Evolutionary conservation across 2,797 vertebrate species (phyloP).

Genomic region (Moxostoma hubbsi): DNA sequence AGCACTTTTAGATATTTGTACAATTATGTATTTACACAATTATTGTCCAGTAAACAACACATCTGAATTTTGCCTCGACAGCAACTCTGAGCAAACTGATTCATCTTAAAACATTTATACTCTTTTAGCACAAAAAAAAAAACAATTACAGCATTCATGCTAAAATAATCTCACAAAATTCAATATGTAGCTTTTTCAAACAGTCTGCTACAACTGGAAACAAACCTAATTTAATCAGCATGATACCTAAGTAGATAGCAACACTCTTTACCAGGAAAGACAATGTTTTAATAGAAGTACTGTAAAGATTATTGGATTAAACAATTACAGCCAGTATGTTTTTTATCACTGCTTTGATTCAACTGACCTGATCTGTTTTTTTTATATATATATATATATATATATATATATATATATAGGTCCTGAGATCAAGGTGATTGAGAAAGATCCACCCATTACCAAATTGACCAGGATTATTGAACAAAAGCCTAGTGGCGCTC

Average conservation of each 20-base stretch:
- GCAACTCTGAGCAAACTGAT: background rate
- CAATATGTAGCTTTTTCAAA: no score
- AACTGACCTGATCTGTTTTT: background rate
- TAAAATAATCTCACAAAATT: no score
- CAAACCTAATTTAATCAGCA: background rate
- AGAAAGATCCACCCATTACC: slow-evolving; percentile 74
- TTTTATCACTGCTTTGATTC: no score
- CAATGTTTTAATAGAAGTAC: background rate
- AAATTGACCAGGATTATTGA: slow-evolving; percentile 76
- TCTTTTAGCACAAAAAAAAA: no score
- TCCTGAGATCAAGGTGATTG: slow-evolving; percentile 74
- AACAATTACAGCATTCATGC: no score
- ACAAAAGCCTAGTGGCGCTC: slow-evolving; percentile 74
- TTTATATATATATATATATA: background rate
- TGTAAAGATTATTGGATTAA: background rate
- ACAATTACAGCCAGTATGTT: background rate
- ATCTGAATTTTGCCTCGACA: background rate
- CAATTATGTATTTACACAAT: background rate
- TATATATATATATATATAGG: slow-evolving; percentile 46
- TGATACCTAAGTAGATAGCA: no score
- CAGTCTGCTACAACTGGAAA: background rate
- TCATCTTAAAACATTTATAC: background rate
- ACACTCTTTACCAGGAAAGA: background rate
- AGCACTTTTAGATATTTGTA: slow-evolving; percentile 18
- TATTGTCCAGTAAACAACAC: background rate